A percentile compares a stretch with the other conserved stretches of the same genome.
Conservation (phyloP, 2,797 vertebrate species). For the Hoplostethus atlanticus region DNA sequence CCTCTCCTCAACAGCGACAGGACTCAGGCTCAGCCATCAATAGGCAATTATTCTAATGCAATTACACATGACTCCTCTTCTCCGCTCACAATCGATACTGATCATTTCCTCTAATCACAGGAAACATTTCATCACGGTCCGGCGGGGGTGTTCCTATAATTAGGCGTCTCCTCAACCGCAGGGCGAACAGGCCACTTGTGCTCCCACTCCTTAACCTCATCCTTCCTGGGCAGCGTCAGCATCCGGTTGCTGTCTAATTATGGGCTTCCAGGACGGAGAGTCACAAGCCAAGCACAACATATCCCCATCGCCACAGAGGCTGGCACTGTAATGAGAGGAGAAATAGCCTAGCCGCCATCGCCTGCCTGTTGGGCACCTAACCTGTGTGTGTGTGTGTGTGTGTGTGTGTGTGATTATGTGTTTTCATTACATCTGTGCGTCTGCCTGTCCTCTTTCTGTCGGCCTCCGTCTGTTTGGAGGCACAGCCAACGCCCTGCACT, state of each 20-base stretch:
- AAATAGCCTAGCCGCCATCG: conserved; percentile 26
- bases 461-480: conserved; percentile 47
- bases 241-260: conserved; percentile 69
- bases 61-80: conserved; percentile 74
- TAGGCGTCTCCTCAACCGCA: conserved; percentile 52
- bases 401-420: background rate
- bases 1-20: conserved; percentile 40
- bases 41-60: conserved; percentile 79
- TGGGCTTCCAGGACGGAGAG: conserved; percentile 65
- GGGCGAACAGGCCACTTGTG: conserved; percentile 48
- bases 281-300: conserved; percentile 62
- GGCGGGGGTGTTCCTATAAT: conserved; percentile 69
- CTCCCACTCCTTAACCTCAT: conserved; percentile 75
- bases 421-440: conserved; percentile 36
- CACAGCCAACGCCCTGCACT: conserved; percentile 67
- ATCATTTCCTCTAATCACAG: conserved; percentile 77
- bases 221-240: conserved; percentile 60
- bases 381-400: conserved; percentile 5
- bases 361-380: conserved; percentile 23
- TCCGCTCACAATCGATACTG: conserved; percentile 64
- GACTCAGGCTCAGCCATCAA: conserved; percentile 63
- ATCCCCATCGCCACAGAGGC: conserved; percentile 21
- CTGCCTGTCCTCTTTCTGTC: conserved; percentile 62
- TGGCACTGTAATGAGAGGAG: conserved; percentile 43
- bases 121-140: conserved; percentile 71